These are phyloP conservation scores for Melanotus villosus DNA, from an alignment of 2,888 invertebrate species.

Conservation along the genomic window DNA sequence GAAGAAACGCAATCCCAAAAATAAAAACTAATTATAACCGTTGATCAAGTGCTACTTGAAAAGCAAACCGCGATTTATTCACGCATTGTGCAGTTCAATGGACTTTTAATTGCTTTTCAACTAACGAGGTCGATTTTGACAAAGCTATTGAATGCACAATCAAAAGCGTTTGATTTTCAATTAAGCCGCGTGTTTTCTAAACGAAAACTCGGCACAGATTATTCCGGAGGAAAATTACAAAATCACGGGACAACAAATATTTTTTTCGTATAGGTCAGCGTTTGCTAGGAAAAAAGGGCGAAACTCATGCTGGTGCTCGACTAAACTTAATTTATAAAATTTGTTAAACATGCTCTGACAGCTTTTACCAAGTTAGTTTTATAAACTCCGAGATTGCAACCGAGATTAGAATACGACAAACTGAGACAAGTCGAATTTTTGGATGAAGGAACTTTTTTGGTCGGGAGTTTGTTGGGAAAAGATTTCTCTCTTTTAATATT, in stretches of 20 bases:
- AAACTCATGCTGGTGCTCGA: no score
- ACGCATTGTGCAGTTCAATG: constrained; percentile 38
- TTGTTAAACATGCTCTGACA: no score
- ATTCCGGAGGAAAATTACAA: background rate
- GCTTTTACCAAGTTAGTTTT: no score
- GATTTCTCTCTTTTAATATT: no score
- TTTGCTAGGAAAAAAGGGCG: background rate
- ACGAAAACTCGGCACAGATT: background rate
- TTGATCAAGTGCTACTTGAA: constrained; percentile 29
- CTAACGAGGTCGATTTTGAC: constrained; percentile 42
- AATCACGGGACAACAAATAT: background rate
- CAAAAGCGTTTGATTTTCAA: constrained; percentile 42
- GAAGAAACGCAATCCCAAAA: background rate
- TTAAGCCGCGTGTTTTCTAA: constrained; percentile 28
- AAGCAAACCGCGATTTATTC: constrained; percentile 34
- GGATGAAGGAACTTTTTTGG: no score
- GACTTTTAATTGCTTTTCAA: constrained; percentile 44
- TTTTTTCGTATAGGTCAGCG: constrained; percentile 11
- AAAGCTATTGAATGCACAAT: constrained; percentile 37
- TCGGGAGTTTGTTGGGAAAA: no score
- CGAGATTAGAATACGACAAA: no score
- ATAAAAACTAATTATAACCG: constrained; percentile 36
- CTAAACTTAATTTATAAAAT: no score
- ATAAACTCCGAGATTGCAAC: no score
- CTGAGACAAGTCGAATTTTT: no score